Conservation (phyloP, 2,888 invertebrate genomes). For the Nymphalis c-album region DNA sequence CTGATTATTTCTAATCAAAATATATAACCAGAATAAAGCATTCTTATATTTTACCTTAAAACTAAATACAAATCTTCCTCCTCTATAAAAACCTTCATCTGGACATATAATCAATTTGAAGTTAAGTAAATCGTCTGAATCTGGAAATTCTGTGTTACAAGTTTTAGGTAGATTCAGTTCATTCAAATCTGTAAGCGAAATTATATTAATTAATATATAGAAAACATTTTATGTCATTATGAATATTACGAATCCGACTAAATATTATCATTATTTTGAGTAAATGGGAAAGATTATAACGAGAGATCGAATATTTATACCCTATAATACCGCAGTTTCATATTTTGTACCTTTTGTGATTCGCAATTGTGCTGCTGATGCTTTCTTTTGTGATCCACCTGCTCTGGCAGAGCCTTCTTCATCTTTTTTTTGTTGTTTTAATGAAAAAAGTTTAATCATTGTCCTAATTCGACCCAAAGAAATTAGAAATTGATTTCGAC, state of each 20-base stretch:
- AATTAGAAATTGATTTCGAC: slow-evolving; percentile 63
- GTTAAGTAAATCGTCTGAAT: slow-evolving; percentile 96
- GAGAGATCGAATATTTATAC: slow-evolving; percentile 4
- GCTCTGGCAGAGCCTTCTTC: slow-evolving; percentile 88
- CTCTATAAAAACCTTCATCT: slow-evolving; percentile 98
- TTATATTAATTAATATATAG: background rate
- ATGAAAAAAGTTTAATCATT: slow-evolving; percentile 99
- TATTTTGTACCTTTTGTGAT: slow-evolving; percentile 93
- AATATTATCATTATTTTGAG: background rate
- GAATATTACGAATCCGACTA: background rate
- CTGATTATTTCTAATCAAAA: too few species aligned
- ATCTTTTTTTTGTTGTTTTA: slow-evolving; percentile 99
- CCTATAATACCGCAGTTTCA: background rate
- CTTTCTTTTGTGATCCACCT: slow-evolving; percentile 91
- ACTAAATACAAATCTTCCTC: slow-evolving; percentile 96
- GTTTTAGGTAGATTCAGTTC: slow-evolving; percentile 98
- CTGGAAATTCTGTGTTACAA: slow-evolving; percentile 97
- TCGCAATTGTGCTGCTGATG: slow-evolving; percentile 97
- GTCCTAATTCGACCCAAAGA: slow-evolving; percentile 74
- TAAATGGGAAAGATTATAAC: slow-evolving; percentile 3
- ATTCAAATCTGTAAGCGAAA: slow-evolving; percentile 91
- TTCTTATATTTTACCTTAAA: slow-evolving; percentile 84
- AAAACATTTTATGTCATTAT: background rate
- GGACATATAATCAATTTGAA: slow-evolving; percentile 98
- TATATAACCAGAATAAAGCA: too few species aligned